Evolutionary conservation across 2,113 vertebrate genomes (phyloP).

Genomic region (Trogon surrucura): DNA sequence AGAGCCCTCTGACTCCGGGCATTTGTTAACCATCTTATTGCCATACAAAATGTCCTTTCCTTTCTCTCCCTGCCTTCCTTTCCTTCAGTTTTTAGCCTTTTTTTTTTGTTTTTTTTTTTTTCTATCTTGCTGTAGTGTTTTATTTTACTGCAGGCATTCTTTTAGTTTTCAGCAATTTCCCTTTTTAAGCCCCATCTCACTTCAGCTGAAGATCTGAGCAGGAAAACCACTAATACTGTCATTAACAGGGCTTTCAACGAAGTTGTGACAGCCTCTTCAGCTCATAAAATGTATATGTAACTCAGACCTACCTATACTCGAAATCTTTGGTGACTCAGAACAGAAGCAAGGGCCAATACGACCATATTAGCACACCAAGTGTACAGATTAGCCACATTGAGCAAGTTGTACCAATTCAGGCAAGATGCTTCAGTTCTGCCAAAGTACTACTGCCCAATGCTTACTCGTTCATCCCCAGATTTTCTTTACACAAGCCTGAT

Average conservation of each 20-base stretch:
- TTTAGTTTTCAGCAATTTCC: not conserved
- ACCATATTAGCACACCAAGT: not conserved
- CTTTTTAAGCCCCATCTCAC: not conserved
- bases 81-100: not conserved
- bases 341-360: not conserved
- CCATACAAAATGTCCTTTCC: not conserved
- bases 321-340: not conserved
- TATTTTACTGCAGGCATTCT: not conserved
- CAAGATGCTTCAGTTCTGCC: not conserved
- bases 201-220: not conserved
- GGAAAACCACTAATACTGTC: not conserved
- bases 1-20: not conserved
- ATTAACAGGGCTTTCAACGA: not conserved
- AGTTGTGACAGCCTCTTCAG: not conserved
- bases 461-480: not conserved
- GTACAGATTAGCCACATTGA: not conserved
- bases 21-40: not conserved
- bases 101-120: not conserved
- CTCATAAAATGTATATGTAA: not conserved
- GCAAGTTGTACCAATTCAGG: too few relatives aligned
- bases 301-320: fast-evolving
- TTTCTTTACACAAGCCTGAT: not conserved
- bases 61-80: not conserved
- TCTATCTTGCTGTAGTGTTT: not conserved
- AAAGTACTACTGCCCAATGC: not conserved